Evolutionary conservation across 2,797 vertebrate genomes (phyloP), one percentile per base, ranked within the genome.

Genomic region (Coluber constrictor): DNA sequence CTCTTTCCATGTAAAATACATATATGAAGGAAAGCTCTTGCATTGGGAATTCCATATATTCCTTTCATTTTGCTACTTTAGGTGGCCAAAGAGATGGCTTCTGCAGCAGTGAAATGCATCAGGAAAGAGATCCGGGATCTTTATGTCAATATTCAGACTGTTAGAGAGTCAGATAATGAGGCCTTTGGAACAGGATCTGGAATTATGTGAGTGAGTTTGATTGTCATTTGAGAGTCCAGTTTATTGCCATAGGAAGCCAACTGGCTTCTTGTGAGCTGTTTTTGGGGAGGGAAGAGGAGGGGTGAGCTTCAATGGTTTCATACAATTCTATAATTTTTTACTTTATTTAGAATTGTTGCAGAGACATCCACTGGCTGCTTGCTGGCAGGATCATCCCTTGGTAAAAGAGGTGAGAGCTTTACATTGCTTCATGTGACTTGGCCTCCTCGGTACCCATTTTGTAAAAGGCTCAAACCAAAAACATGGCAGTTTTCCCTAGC

Each of bases 311-410:
- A 43, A 25, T 12, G 37, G 27, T 66, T 66, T 88, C 56, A 37
- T n/a, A 94, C 32, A 87, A 87, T 56, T 87, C 20, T 92, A 61
- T 56, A n/a, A 12, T 59, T 86, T 92, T 51, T 47, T 47, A 90
- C 61, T 91, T 55, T 93, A 0, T 90, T 51, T 95, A 99, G 99
- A 95, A 97, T 99, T 96, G 96, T 99, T 29, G 99, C 99, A 0
- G 99, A 99, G 97, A 99, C 99, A 1, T 99, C 99, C 4, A 98
- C 98, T 0, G 99, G 99, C 89, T 99, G 99, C 96, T 96, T 99
- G 96, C 98, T 99, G 95, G 99, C 99, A 61, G 99, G 99, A 15
- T 99, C 99, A 1, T 97, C 99, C 12, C 98, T 99, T 93, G 99
- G 99, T 87, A 99, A 99, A 98, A 99, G 99, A 98, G 99, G 99